Conservation (phyloP, 2,113 vertebrate genomes). For the Spheniscus mendiculus region DNA sequence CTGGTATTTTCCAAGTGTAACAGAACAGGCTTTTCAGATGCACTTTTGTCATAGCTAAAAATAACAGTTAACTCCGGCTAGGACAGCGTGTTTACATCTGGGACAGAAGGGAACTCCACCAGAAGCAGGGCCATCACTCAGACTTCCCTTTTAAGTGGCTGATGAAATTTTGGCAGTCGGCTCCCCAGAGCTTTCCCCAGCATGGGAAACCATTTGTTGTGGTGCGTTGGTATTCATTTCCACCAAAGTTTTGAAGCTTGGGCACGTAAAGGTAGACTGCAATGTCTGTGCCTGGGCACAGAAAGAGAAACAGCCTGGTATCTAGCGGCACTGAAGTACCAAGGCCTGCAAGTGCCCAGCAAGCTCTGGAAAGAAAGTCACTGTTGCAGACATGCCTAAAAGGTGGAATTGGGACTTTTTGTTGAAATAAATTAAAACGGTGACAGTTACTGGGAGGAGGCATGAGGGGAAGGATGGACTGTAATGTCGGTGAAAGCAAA, state of each 20-base stretch:
- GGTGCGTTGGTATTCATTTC: neutral
- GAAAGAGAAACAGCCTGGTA: neutral
- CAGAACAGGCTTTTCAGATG: slow-evolving; percentile 18
- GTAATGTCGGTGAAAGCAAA: neutral
- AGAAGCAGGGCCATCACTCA: neutral
- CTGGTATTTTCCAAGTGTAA: slow-evolving; percentile 19
- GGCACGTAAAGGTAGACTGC: neutral
- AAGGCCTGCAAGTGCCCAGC: neutral
- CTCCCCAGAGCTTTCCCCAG: neutral
- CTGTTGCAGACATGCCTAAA: neutral
- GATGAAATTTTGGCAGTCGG: neutral
- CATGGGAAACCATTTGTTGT: fast-evolving
- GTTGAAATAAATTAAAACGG: neutral
- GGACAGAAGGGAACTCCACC: slow-evolving; percentile 20
- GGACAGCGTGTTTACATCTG: neutral
- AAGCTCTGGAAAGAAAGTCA: neutral
- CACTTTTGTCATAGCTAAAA: slow-evolving; percentile 37
- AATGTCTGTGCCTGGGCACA: neutral
- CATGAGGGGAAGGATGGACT: neutral
- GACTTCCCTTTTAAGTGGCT: neutral
- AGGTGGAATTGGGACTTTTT: neutral
- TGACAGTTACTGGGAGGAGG: neutral
- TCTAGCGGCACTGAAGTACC: neutral
- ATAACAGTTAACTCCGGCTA: neutral
- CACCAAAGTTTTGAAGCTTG: neutral